Evolutionary conservation across 2,113 vertebrate genomes (phyloP).

Genomic region (Arvicanthis niloticus): DNA sequence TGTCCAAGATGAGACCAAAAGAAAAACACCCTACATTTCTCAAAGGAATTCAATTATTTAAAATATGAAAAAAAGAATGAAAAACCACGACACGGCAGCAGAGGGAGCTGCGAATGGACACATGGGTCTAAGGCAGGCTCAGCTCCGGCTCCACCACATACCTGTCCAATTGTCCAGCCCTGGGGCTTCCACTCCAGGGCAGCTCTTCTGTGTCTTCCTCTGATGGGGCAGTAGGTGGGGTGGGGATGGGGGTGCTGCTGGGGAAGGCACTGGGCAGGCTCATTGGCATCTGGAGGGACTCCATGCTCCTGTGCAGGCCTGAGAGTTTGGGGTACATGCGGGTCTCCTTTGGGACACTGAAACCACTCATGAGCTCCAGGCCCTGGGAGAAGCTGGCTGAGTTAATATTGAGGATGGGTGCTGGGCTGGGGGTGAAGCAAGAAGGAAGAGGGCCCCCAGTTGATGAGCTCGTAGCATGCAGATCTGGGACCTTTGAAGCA

Average conservation of each 20-base stretch:
- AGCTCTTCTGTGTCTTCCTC: slow-evolving; percentile 86
- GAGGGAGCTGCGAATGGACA: fast-evolving
- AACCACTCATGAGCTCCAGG: slow-evolving; percentile 91
- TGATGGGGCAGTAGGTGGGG: slow-evolving; percentile 69
- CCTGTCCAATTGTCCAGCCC: slow-evolving; percentile 87
- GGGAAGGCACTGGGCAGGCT: slow-evolving; percentile 92
- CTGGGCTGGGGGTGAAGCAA: slow-evolving; percentile 95
- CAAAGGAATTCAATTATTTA: not conserved
- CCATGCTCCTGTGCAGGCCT: slow-evolving; percentile 96
- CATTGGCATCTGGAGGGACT: slow-evolving; percentile 95
- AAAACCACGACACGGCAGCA: not conserved
- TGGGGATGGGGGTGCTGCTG: slow-evolving; percentile 82
- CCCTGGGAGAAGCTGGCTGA: slow-evolving; percentile 93
- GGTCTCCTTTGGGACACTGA: slow-evolving; percentile 87
- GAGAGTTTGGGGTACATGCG: slow-evolving; percentile 95
- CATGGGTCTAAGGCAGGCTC: not conserved
- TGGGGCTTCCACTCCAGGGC: slow-evolving; percentile 88
- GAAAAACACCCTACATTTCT: not conserved
- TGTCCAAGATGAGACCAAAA: not conserved
- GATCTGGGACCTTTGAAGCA: slow-evolving; percentile 91
- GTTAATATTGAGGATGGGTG: slow-evolving; percentile 96
- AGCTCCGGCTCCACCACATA: slow-evolving; percentile 54
- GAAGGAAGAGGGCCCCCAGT: slow-evolving; percentile 80
- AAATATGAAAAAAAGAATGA: not conserved
- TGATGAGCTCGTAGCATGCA: slow-evolving; percentile 80